Evolutionary conservation across 2,888 invertebrate genomes (phyloP), one percentile per base, ranked within the genome.

Genomic region (Phaonia tiefii): DNA sequence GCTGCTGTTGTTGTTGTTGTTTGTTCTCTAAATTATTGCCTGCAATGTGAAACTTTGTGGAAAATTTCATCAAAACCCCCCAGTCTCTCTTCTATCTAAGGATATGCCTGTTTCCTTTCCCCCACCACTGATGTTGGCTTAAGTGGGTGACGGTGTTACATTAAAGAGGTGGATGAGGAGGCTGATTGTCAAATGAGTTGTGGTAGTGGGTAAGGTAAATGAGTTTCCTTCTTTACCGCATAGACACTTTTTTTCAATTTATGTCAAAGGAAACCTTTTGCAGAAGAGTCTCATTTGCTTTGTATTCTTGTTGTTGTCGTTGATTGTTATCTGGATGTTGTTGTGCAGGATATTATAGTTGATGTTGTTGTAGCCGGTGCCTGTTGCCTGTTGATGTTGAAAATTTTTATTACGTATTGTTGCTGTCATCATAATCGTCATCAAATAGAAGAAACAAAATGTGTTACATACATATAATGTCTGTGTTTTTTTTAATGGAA

Each of bases 21-120:
- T 70, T 25, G 54, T 54, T 42, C 11, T 69, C 39, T 31, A 66
- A 71, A 71, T 44, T 51, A 49, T 60, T 71, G 66, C 54, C 37
- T 46, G 25, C 15, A 31, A 31, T 37, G 56, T 76, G 65, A 74
- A 70, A 74, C 56, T 58, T 74, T 77, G 70, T 71, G 70, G 58
- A 80, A 80, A 69, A 80, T 69, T 72, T 76, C 1, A 39, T 49
- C 72, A 75, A 31, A 31, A 31, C 3, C 31, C 31, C 31, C 3
- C 31, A 31, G 69, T 44, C 26, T 58, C 4, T 20, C 7, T 37
- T n/a, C 20, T 17, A 39, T 11, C 37, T 39, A 2, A 60, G 31
- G 25, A 56, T 56, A 56, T 22, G 17, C 22, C 22, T 51, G 11
- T 22, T 2, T 49, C 49, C 17, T 2, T 56, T n/a, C n/a, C 46